Percentiles rank a stretch among this genome's conserved stretches.
These are phyloP conservation scores for Corythornis vintsioides DNA, from an alignment of 2,113 vertebrate species.

Conservation along the genomic window DNA sequence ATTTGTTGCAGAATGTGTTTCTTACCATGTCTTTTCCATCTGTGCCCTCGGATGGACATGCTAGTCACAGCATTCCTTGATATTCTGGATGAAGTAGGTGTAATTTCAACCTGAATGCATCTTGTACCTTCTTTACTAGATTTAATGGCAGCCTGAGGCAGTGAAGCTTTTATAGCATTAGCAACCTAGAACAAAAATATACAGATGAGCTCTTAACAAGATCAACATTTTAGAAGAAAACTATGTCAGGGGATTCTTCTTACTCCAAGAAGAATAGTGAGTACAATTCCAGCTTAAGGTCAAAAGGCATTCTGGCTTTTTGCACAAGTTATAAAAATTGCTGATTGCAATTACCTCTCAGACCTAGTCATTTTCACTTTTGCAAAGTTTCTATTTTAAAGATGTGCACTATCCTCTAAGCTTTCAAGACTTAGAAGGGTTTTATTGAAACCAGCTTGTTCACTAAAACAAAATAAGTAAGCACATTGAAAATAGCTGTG, in stretches of 20 bases:
- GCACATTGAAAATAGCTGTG: background rate
- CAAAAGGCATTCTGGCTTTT: background rate
- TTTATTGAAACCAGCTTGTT: background rate
- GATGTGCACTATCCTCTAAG: background rate
- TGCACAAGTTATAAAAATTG: background rate
- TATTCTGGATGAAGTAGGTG: constrained; percentile 94
- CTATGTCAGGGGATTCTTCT: background rate
- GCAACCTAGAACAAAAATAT: constrained; percentile 83
- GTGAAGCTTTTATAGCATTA: constrained; percentile 95
- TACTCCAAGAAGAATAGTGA: background rate
- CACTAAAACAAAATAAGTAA: background rate
- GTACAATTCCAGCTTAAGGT: background rate
- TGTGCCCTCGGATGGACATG: constrained; percentile 95
- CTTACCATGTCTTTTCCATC: constrained; percentile 99
- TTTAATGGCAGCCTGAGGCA: constrained; percentile 89
- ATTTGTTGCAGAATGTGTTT: background rate
- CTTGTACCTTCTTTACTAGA: constrained; percentile 91
- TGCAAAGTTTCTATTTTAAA: background rate
- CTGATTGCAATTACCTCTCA: background rate
- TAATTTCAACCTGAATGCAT: constrained; percentile 98
- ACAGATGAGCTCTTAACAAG: background rate
- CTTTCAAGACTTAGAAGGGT: background rate
- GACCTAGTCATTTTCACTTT: background rate
- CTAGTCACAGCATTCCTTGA: constrained; percentile 98
- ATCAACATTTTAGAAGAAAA: background rate